These are phyloP conservation scores for Baronia brevicornis DNA, from an alignment of 2,888 invertebrate species.

Conservation along the genomic window DNA sequence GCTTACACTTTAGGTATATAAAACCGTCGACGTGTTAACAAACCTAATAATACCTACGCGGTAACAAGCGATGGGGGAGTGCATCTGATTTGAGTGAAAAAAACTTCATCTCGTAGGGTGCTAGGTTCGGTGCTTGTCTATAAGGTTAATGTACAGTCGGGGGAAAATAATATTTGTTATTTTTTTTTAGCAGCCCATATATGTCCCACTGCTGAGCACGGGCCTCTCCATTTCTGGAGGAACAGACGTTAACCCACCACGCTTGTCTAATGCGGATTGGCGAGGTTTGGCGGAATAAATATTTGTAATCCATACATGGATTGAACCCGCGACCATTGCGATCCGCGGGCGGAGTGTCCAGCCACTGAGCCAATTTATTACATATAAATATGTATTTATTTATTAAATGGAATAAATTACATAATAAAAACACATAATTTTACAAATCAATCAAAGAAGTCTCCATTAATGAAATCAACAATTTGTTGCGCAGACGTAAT, in stretches of 20 bases:
- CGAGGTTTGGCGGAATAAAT: too few relatives aligned
- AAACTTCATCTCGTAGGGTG: constrained; percentile 40
- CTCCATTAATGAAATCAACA: too few relatives aligned
- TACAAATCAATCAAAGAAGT: too few relatives aligned
- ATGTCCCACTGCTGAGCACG: neutral
- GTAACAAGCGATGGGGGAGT: constrained; percentile 56
- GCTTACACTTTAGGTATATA: constrained; percentile 18
- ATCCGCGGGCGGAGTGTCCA: too few relatives aligned
- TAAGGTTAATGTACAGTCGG: constrained; percentile 31
- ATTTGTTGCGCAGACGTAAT: too few relatives aligned
- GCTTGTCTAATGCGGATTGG: too few relatives aligned
- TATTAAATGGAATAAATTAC: constrained; percentile 1
- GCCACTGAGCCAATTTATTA: too few relatives aligned
- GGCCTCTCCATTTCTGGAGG: too few relatives aligned
- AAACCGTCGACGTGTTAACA: constrained; percentile 36
- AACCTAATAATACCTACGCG: constrained; percentile 48
- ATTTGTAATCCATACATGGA: too few relatives aligned
- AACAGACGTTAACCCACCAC: too few relatives aligned
- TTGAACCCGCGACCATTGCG: too few relatives aligned
- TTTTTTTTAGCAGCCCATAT: neutral
- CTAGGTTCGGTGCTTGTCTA: constrained; percentile 33
- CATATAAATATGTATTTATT: constrained; percentile 1
- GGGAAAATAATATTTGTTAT: constrained; percentile 5
- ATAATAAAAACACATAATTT: neutral
- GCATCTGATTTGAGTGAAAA: constrained; percentile 54